These are phyloP conservation scores for Bombus haemorrhoidalis DNA, from an alignment of 1,140 invertebrate species.

Conservation along the genomic window DNA sequence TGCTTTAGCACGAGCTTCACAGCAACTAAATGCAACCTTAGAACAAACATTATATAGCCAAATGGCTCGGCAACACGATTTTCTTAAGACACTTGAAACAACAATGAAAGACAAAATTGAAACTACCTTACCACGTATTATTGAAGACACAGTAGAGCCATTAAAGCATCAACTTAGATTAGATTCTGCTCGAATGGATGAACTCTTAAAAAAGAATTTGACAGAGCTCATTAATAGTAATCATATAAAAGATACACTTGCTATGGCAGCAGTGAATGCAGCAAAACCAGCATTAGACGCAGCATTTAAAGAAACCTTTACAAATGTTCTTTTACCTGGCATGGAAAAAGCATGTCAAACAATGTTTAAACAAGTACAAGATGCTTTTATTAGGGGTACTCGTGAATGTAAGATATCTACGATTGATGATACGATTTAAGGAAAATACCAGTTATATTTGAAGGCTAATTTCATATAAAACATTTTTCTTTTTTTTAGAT, in stretches of 20 bases:
- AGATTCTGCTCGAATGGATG: conserved; percentile 90
- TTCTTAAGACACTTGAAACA: conserved; percentile 85
- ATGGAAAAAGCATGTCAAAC: conserved; percentile 93
- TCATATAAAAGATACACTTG: conserved; percentile 89
- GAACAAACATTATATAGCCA: conserved; percentile 82
- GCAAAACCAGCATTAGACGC: conserved; percentile 87
- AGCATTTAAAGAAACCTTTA: conserved; percentile 89
- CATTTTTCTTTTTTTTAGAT: conserved; percentile 70
- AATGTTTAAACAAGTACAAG: conserved; percentile 94
- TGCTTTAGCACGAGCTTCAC: conserved; percentile 72
- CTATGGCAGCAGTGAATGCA: conserved; percentile 86
- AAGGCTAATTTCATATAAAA: not conserved
- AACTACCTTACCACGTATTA: conserved; percentile 84
- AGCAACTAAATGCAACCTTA: conserved; percentile 77
- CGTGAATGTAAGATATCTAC: conserved; percentile 90
- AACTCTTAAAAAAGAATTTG: conserved; percentile 90
- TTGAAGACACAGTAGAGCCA: conserved; percentile 87
- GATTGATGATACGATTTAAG: not conserved
- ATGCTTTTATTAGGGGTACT: conserved; percentile 92
- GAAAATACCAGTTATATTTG: not conserved
- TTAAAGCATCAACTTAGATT: conserved; percentile 88
- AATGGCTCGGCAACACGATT: conserved; percentile 81
- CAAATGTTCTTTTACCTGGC: conserved; percentile 89
- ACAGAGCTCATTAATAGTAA: conserved; percentile 89
- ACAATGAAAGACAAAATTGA: conserved; percentile 87